A percentile compares a stretch with the other conserved stretches of the same genome.
Evolutionary conservation across 1,140 invertebrate genomes (phyloP).

Genomic region (Agraylea sexmaculata): DNA sequence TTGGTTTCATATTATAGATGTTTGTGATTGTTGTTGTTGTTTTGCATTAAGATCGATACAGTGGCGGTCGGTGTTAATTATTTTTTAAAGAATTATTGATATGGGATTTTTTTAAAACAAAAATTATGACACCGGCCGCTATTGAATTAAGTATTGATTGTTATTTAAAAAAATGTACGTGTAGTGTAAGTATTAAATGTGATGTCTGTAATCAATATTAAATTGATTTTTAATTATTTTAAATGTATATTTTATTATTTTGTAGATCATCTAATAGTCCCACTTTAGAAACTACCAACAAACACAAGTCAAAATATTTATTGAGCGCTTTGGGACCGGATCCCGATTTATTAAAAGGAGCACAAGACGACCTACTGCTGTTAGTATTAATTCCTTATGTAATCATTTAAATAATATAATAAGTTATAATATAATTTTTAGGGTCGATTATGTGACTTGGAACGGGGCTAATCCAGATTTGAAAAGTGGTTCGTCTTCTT

Average conservation of each 20-base stretch:
- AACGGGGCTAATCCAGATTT: constrained; percentile 20
- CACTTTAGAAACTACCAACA: constrained; percentile 31
- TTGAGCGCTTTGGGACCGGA: constrained; percentile 47
- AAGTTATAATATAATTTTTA: constrained; percentile 2
- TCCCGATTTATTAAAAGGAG: constrained; percentile 46
- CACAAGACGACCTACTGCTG: constrained; percentile 55
- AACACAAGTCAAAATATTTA: constrained; percentile 42
- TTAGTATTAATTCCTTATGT: constrained; percentile 35
- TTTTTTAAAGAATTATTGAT: too few species aligned
- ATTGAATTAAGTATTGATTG: constrained; percentile 25
- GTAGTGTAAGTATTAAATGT: constrained; percentile 22
- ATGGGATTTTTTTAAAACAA: too few species aligned
- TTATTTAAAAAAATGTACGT: constrained; percentile 24
- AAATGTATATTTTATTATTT: constrained; percentile 10
- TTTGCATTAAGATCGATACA: too few species aligned
- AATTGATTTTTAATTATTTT: constrained; percentile 13
- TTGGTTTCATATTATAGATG: too few species aligned
- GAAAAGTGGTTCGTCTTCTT: constrained; percentile 10
- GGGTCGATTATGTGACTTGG: constrained; percentile 20
- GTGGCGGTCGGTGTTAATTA: too few species aligned
- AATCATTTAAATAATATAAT: not conserved
- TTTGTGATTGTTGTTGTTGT: too few species aligned
- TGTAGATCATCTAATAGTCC: constrained; percentile 36
- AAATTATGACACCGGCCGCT: too few species aligned
- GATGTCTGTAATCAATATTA: constrained; percentile 21